Base-by-base conservation (phyloP, 2,113 vertebrate species). In the Chionis minor region DNA sequence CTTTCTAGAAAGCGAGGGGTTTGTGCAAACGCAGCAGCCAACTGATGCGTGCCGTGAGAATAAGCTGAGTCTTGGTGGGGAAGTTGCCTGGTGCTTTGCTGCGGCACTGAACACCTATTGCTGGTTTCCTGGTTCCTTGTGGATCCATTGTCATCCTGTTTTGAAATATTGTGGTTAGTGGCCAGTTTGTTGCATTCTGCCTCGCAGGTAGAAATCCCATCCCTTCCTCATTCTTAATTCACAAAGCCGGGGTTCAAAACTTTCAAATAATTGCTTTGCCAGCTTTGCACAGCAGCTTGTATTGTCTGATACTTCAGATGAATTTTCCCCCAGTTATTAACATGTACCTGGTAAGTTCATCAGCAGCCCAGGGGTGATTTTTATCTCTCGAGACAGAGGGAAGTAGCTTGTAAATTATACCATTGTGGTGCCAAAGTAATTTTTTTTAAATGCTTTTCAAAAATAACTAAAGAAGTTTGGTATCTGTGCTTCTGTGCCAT, bases 351-450 rank as follows among this genome's bases (percentile, higher is more conserved):
- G 58, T 92, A 96, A 94, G 71, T 81, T 95, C 93, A 96, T 95
- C 93, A 93, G 63, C 54, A 86, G 85, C 75, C 67, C 28, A 23
- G 66, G 65, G 87, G 35, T 91, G 81, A 72, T 33, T 91, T 92
- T 95, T 97, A 94, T 95, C 96, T 96, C 40, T 65, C 61, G 44
- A 82, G 56, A 75, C 92, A 96, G 92, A 93, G 84, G 94, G 93
- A 96, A 96, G 62, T 77, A 80, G 54, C 78, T 90, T 82, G 89
- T 38, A 85, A 75, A 91, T 96, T 49, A 77, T 35, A 65, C 27
- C 10, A 8, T 9, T 69, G 54, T 79, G 28, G 40, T 71, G 87
- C 87, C 81, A 87, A 61, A 63, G 3, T 10, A 1, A 13, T 63
- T 75, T 54, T 59, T 42, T 28, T 42, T 30, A 8, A 21, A 12